Percentiles rank a stretch among this genome's conserved stretches.
These are phyloP conservation scores for Pycnomerus fuliginosus DNA, from an alignment of 2,888 invertebrate genomes.

Conservation along the genomic window DNA sequence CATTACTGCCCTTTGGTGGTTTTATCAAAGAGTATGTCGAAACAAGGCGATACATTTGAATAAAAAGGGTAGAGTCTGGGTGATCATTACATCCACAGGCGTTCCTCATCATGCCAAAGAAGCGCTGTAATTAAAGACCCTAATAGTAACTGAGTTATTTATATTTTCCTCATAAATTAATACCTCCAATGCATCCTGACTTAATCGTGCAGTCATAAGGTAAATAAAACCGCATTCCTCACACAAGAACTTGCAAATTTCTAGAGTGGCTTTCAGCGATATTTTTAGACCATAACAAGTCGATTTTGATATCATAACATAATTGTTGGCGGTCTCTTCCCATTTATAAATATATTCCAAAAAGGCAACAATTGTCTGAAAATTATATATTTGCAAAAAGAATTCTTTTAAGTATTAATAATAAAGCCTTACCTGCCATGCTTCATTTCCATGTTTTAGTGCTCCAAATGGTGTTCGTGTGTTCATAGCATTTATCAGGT, in stretches of 20 bases:
- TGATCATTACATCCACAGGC: background rate
- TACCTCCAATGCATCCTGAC: constrained; percentile 1
- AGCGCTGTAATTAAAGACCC: background rate
- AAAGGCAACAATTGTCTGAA: background rate
- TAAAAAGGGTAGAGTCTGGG: background rate
- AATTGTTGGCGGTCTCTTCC: background rate
- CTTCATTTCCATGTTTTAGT: background rate
- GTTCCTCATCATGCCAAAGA: constrained; percentile 1
- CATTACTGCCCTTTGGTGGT: constrained; percentile 1
- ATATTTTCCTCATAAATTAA: background rate
- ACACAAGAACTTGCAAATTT: background rate
- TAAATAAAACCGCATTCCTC: background rate
- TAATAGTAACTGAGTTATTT: background rate
- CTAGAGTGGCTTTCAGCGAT: background rate
- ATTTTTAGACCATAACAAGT: background rate
- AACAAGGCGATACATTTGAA: background rate
- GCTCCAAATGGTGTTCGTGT: background rate
- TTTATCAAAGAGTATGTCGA: background rate
- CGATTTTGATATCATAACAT: background rate
- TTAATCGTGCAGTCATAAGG: background rate
- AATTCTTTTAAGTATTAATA: background rate
- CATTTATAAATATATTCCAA: background rate
- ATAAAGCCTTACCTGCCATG: background rate
- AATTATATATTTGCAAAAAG: background rate
- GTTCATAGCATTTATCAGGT: background rate